These are phyloP conservation scores for Neolamprologus tretocephalus DNA, from an alignment of 2,113 vertebrate species.

Conservation along the genomic window DNA sequence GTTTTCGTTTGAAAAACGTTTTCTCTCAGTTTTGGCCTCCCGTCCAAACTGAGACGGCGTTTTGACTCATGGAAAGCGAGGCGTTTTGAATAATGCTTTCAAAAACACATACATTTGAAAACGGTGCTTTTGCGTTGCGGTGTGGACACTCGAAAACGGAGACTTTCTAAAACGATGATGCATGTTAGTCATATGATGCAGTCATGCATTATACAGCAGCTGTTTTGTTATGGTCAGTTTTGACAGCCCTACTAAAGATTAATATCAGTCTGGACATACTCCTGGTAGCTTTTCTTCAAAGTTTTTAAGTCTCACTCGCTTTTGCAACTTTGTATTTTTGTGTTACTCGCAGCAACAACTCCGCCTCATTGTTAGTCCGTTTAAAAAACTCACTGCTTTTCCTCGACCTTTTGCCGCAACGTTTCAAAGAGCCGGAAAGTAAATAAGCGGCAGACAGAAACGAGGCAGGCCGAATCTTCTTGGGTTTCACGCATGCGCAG, in stretches of 20 bases:
- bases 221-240: background rate
- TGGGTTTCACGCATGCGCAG: rapidly evolving
- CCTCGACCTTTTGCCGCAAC: rapidly evolving
- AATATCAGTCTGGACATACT: rapidly evolving
- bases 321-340: background rate
- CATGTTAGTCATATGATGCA: background rate
- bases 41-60: background rate
- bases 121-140: rapidly evolving
- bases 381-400: rapidly evolving
- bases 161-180: background rate
- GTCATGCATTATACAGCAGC: background rate
- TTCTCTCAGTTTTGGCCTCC: rapidly evolving
- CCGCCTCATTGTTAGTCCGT: rapidly evolving
- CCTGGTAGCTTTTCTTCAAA: background rate
- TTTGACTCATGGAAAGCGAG: background rate
- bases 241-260: background rate
- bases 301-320: rapidly evolving
- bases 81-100: rapidly evolving
- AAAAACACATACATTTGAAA: background rate
- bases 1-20: background rate
- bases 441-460: rapidly evolving
- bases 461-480: rapidly evolving
- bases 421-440: background rate
- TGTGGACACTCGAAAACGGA: background rate
- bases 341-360: background rate